Evolutionary conservation across 2,888 invertebrate species (phyloP).

Genomic region (Scaptomyza polygonia): DNA sequence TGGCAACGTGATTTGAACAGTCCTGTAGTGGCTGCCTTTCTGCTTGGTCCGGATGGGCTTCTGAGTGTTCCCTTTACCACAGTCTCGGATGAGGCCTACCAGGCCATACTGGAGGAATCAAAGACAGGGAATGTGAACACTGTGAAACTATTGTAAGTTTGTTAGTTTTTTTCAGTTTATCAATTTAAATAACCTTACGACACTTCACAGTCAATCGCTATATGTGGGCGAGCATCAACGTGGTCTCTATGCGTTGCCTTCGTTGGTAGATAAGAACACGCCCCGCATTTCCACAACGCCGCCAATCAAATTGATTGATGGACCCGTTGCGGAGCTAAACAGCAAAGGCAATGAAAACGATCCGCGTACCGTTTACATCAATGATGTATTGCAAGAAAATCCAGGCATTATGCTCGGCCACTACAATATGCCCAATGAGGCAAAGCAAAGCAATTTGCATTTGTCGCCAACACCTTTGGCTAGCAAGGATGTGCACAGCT

Average conservation of each 20-base stretch:
- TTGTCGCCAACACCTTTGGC: conserved; percentile 78
- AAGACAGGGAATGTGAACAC: conserved; percentile 87
- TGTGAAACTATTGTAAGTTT: conserved; percentile 87
- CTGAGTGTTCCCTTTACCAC: conserved; percentile 94
- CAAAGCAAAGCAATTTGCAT: conserved; percentile 68
- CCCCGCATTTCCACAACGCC: conserved; percentile 91
- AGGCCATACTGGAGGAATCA: conserved; percentile 88
- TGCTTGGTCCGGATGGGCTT: conserved; percentile 90
- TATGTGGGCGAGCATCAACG: conserved; percentile 94
- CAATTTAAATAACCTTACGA: neutral
- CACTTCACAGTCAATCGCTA: conserved; percentile 90
- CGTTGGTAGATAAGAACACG: conserved; percentile 95
- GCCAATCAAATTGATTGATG: conserved; percentile 90
- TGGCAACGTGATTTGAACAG: conserved; percentile 95
- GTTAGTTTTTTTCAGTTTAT: neutral
- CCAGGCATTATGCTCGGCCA: conserved; percentile 86
- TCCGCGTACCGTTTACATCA: conserved; percentile 85
- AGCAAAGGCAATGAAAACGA: conserved; percentile 56
- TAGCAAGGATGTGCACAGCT: conserved; percentile 69
- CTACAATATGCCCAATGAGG: conserved; percentile 89
- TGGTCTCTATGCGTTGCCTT: conserved; percentile 96
- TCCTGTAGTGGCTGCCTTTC: conserved; percentile 95
- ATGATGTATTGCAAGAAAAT: conserved; percentile 83
- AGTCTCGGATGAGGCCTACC: conserved; percentile 93
- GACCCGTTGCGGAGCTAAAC: conserved; percentile 85